These are phyloP conservation scores for crab-eating macaque (Macaca fascicularis) DNA, from an alignment of 2,113 vertebrate species.

Conservation along the genomic window T2T-MFA8v1.1 NC_088376.1:18803501-18804000, in stretches of 20 bases:
- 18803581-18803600: neutral
- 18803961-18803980: constrained; percentile 29
- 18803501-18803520: neutral
- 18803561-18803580: neutral
- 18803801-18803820: neutral
- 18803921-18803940: constrained; percentile 54
- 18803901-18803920: neutral
- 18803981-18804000: constrained; percentile 24
- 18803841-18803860: neutral
- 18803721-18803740: neutral
- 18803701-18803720: neutral
- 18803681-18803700: neutral
- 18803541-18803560: neutral
- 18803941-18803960: constrained; percentile 33
- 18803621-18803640: neutral
- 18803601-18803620: neutral
- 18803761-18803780: neutral
- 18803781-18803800: neutral
- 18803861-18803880: neutral
- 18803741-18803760: neutral
- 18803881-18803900: neutral
- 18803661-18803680: neutral
- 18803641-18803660: neutral
- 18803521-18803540: neutral
- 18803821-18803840: neutral